Conservation (phyloP, 2,888 invertebrate species). For the Phortica okadai region DNA sequence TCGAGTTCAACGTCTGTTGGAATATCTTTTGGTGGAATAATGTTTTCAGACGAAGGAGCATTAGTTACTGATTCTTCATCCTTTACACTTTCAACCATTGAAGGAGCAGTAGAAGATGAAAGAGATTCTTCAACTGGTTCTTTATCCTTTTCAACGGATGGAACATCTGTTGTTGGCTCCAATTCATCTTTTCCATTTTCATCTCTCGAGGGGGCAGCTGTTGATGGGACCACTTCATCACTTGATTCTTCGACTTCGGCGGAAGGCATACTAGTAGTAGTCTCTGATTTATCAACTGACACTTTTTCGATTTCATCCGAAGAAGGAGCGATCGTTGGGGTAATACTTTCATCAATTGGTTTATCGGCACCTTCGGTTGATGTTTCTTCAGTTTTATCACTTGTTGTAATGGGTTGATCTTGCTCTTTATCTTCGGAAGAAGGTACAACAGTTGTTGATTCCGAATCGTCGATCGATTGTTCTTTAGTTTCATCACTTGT, state of each 20-base stretch:
- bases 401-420: conserved; percentile 17
- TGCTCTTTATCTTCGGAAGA: conserved; percentile 17
- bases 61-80: conserved; percentile 28
- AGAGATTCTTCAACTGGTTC: background rate
- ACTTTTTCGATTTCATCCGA: conserved; percentile 19
- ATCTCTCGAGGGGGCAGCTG: background rate
- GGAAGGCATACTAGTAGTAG: conserved; percentile 42
- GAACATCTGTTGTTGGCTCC: conserved; percentile 37
- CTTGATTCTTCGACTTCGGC: conserved; percentile 20
- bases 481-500: conserved; percentile 25
- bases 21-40: conserved; percentile 35
- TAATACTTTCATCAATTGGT: conserved; percentile 31
- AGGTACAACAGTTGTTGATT: conserved; percentile 4
- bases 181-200: conserved; percentile 39
- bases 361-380: conserved; percentile 27
- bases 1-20: conserved; percentile 26
- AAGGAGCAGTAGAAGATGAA: conserved; percentile 41
- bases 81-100: conserved; percentile 41
- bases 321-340: conserved; percentile 34
- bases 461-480: background rate
- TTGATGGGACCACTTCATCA: conserved; percentile 14
- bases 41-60: conserved; percentile 43
- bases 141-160: conserved; percentile 27
- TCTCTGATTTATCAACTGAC: conserved; percentile 26
- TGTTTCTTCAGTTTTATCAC: conserved; percentile 20